These are phyloP conservation scores for Catharus fuscescens DNA, from an alignment of 2,113 vertebrate species.

Conservation along the genomic window DNA sequence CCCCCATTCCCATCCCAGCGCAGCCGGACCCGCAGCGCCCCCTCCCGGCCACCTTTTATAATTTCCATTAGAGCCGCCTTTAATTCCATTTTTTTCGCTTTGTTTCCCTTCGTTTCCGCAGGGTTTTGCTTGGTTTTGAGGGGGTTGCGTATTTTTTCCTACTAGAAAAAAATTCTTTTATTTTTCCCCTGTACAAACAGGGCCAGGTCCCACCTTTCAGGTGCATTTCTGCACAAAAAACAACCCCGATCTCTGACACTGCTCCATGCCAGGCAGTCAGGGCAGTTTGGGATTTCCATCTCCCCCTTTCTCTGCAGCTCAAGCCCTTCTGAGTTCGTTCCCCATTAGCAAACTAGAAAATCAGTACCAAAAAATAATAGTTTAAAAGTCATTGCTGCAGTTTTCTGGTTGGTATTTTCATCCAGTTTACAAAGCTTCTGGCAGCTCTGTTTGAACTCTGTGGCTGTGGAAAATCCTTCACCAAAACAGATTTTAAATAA, in stretches of 20 bases:
- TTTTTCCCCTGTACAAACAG: too few relatives aligned
- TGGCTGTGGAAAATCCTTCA: not conserved
- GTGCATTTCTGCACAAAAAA: accelerated
- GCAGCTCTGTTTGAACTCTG: not conserved
- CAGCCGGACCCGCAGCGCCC: not conserved
- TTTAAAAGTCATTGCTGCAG: not conserved
- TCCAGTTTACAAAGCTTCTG: not conserved
- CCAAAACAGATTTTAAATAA: not conserved
- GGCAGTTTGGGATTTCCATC: accelerated
- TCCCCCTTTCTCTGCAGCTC: not conserved
- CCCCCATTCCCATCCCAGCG: not conserved
- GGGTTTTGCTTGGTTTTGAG: not conserved
- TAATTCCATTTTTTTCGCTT: not conserved
- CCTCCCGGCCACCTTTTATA: not conserved
- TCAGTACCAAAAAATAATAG: accelerated
- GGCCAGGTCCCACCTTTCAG: accelerated
- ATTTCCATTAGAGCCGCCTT: not conserved
- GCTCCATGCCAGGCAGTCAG: accelerated
- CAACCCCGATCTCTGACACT: accelerated
- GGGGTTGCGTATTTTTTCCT: accelerated
- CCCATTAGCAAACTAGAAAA: accelerated
- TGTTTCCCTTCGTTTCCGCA: not conserved
- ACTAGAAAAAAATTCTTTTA: too few relatives aligned
- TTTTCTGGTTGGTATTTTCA: not conserved
- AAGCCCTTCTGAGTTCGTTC: not conserved